phyloP scores from a whole-genome alignment of 1,140 invertebrate species.

The Pseudomyrmex pallidus region DNA sequence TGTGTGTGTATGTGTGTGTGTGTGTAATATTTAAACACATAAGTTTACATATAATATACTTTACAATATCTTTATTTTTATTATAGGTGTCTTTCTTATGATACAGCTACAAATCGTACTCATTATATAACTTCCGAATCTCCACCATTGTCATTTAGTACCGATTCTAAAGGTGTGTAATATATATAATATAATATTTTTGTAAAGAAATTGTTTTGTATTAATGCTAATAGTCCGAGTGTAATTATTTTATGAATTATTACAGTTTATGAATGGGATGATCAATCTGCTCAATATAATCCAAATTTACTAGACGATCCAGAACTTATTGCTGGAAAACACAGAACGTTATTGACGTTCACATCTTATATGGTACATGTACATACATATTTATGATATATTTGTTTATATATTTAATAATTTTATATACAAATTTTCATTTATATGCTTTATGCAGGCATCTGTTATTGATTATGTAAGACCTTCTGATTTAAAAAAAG shows the following conservation, averaged over 20 bases:
- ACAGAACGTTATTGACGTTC: constrained; percentile 97
- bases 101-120: constrained; percentile 87
- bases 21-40: not conserved
- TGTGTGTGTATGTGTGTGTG: not conserved
- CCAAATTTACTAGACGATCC: constrained; percentile 97
- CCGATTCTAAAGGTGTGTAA: constrained; percentile 84
- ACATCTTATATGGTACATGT: constrained; percentile 93
- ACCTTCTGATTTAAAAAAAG: constrained; percentile 98
- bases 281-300: constrained; percentile 88
- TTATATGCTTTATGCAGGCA: constrained; percentile 85
- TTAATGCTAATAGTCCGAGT: constrained; percentile 6
- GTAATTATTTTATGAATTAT: constrained; percentile 61
- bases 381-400: no score
- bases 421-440: constrained; percentile 20
- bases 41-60: constrained; percentile 3
- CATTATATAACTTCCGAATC: constrained; percentile 86
- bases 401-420: constrained; percentile 3
- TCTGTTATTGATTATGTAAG: constrained; percentile 98
- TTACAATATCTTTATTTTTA: constrained; percentile 21
- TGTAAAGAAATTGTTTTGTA: constrained; percentile 6
- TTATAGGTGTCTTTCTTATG: constrained; percentile 91
- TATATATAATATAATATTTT: constrained; percentile 17
- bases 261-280: constrained; percentile 84
- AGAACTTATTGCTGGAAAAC: constrained; percentile 97
- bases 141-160: constrained; percentile 86